phyloP scores from a whole-genome alignment of 2,888 invertebrate species.

The Crematogaster levior region DNA sequence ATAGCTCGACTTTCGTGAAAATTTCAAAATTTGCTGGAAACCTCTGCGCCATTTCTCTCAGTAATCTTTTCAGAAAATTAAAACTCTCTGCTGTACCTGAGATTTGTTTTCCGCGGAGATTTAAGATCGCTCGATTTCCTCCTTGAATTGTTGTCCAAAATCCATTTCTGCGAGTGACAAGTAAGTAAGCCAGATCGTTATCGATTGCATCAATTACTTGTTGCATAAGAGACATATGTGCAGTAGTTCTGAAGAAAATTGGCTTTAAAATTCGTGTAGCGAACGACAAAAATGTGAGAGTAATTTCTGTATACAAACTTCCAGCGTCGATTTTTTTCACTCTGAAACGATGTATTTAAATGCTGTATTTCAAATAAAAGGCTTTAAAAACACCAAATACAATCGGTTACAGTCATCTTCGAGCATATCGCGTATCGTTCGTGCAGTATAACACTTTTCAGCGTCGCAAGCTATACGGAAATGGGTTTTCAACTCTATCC shows the following conservation, averaged over 20 bases:
- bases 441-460: constrained; percentile 14
- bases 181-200: not conserved
- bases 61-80: not conserved
- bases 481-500: not conserved
- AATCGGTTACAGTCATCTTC: not conserved
- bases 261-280: not conserved
- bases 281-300: not conserved
- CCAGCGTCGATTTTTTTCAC: constrained; percentile 4
- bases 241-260: not conserved
- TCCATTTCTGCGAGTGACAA: not conserved
- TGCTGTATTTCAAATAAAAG: not conserved
- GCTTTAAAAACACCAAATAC: not conserved
- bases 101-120: not conserved
- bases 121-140: not conserved
- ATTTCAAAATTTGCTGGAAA: constrained; percentile 11
- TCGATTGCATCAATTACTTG: constrained; percentile 8
- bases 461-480: constrained; percentile 7
- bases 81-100: not conserved
- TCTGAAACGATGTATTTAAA: not conserved
- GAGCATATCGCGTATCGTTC: constrained; percentile 1
- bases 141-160: not conserved
- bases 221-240: not conserved
- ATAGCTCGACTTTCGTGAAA: not conserved
- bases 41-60: not conserved
- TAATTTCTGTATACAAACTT: not conserved